Evolutionary conservation across 2,888 invertebrate genomes (phyloP), one percentile per base, ranked within the genome.

Genomic region (Melinaea marsaeus): DNA sequence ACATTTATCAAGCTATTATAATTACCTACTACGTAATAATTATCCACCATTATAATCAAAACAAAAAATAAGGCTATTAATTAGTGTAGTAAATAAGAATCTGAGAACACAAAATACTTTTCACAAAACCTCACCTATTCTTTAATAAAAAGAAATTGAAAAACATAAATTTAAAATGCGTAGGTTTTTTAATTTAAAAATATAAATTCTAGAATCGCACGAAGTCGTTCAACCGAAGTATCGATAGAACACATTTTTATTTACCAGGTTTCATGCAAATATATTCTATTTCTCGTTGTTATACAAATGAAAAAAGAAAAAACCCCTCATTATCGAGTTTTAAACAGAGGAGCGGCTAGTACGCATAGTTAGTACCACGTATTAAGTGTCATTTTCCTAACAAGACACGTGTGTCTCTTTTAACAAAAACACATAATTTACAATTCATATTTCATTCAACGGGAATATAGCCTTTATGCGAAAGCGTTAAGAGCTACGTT

Each of bases 381-480:
- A 61, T 64, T 66, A 68, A 69, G 73, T 74, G 70, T 72, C 73
- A 75, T 75, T 75, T 74, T 72, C 71, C 69, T 69, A 73, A 75
- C 72, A 69, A 74, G 74, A 75, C 73, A 71, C 71, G 74, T 68
- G 73, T 68, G 58, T 60, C 58, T 58, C 22, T 54, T 60, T 69
- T 74, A 77, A 78, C 79, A 79, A 78, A 79, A 79, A 78, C 79
- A 77, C 79, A 79, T 80, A 77, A 79, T 79, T 79, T 75, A 71
- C 70, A 70, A 81, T 76, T 79, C 79, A 81, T 83, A 79, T 79
- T 77, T 77, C 75, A 76, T 75, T 74, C 72, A 68, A 71, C 70
- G 67, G 76, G 71, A 84, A 83, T 79, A 75, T 75, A 71, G 73
- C 74, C 83, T 79, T 74, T 84, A 83, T 63, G 62, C 68, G 76